These are phyloP conservation scores for Scytalopus superciliaris DNA, from an alignment of 2,113 vertebrate species.

Conservation along the genomic window DNA sequence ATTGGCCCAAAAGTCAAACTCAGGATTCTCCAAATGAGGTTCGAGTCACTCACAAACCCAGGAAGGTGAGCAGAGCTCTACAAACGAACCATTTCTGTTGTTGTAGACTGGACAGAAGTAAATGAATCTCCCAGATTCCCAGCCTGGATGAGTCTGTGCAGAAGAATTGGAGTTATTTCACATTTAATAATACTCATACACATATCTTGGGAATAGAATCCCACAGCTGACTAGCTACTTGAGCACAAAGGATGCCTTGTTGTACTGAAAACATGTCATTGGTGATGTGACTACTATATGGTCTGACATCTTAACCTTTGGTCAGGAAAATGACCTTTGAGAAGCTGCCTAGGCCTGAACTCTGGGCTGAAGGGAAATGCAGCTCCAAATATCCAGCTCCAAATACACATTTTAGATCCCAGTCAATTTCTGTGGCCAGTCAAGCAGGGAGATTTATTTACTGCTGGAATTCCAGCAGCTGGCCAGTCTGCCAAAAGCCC, in stretches of 20 bases:
- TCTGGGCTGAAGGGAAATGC: neutral
- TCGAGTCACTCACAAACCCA: constrained; percentile 78
- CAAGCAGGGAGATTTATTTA: neutral
- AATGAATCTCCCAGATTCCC: neutral
- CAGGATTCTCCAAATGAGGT: constrained; percentile 81
- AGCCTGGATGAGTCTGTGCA: neutral
- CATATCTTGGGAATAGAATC: neutral
- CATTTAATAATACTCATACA: neutral
- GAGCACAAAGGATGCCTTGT: neutral
- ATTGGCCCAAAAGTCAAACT: constrained; percentile 89
- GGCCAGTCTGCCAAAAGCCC: neutral
- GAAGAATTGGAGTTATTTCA: neutral
- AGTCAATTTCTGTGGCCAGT: neutral
- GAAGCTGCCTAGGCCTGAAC: neutral
- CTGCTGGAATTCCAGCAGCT: neutral
- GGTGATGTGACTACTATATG: neutral
- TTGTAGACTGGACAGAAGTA: neutral
- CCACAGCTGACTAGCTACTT: neutral
- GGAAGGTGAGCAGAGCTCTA: constrained; percentile 76
- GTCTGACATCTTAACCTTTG: neutral
- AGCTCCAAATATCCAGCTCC: neutral
- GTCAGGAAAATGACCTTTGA: neutral
- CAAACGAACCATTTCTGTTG: neutral
- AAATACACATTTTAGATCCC: neutral
- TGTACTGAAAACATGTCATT: neutral